Percentiles rank a stretch among this genome's conserved stretches.
Conservation (phyloP, 2,888 invertebrate genomes). For the Ichneumoninae sp. region DNA sequence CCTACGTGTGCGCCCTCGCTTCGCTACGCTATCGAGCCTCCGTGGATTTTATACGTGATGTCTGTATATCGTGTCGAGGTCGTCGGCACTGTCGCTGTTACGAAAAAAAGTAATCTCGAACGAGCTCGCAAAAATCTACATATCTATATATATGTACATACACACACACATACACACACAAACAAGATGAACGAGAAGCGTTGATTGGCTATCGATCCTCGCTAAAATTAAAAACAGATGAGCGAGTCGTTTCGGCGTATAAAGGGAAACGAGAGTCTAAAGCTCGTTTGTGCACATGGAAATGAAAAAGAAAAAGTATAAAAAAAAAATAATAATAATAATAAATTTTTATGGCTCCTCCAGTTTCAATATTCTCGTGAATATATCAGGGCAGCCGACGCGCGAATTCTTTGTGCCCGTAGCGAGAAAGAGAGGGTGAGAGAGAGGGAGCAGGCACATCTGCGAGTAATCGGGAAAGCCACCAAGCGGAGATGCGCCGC, state of each 20-base stretch:
- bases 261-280: not conserved
- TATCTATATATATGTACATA: not conserved
- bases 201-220: slow-evolving; percentile 54
- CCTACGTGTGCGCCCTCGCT: not conserved
- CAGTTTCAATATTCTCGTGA: slow-evolving; percentile 31
- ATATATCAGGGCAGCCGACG: slow-evolving; percentile 18
- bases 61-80: not conserved
- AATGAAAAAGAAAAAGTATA: not conserved
- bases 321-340: not conserved
- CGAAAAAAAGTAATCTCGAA: slow-evolving; percentile 41
- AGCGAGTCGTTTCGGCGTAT: slow-evolving; percentile 19
- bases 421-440: not conserved
- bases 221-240: slow-evolving; percentile 45
- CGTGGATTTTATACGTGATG: not conserved
- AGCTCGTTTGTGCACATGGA: not conserved
- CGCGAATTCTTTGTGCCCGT: slow-evolving; percentile 35
- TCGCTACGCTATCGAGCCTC: not conserved
- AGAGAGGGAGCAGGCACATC: slow-evolving; percentile 35
- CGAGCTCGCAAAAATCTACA: slow-evolving; percentile 11
- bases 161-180: not conserved
- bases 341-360: not conserved
- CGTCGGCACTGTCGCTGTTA: slow-evolving; percentile 19
- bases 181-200: slow-evolving; percentile 16
- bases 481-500: slow-evolving; percentile 35
- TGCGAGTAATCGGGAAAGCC: slow-evolving; percentile 61